Conservation (phyloP, 53 echinoderm and acorn worm species). For the Echinarachnius parma region DNA sequence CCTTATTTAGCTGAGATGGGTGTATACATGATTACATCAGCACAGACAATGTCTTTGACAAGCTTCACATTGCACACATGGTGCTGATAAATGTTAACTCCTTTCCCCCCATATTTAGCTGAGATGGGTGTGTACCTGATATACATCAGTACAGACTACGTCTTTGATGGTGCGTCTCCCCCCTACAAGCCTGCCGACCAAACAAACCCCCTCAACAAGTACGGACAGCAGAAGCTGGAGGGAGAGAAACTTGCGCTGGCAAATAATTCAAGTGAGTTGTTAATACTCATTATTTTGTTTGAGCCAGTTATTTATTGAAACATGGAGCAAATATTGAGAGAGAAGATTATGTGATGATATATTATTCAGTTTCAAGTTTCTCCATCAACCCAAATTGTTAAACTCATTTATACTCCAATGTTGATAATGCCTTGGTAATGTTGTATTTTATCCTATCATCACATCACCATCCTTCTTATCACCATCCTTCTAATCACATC, state of each 20-base stretch:
- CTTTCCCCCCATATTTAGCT: constrained; percentile 32
- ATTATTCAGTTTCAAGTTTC: not conserved
- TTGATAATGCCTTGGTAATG: no score
- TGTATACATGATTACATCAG: not conserved
- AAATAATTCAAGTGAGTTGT: constrained; percentile 47
- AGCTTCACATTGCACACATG: not conserved
- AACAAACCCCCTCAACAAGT: constrained; percentile 76
- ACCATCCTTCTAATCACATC: not conserved
- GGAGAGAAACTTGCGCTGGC: constrained; percentile 56
- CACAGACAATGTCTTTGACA: no score
- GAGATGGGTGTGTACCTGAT: constrained; percentile 65
- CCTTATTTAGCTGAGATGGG: not conserved
- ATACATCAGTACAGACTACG: constrained; percentile 78
- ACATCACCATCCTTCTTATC: not conserved
- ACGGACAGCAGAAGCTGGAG: constrained; percentile 68
- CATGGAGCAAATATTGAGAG: not conserved
- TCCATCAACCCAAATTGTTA: no score
- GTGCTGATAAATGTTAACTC: not conserved
- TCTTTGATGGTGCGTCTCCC: constrained; percentile 72
- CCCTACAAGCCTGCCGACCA: constrained; percentile 57
- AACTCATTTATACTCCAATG: no score
- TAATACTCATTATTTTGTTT: no score
- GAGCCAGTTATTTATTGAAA: not conserved
- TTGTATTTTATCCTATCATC: no score
- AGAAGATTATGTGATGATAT: not conserved